Conservation (phyloP, 2,797 vertebrate genomes). For the Ispidina picta region DNA sequence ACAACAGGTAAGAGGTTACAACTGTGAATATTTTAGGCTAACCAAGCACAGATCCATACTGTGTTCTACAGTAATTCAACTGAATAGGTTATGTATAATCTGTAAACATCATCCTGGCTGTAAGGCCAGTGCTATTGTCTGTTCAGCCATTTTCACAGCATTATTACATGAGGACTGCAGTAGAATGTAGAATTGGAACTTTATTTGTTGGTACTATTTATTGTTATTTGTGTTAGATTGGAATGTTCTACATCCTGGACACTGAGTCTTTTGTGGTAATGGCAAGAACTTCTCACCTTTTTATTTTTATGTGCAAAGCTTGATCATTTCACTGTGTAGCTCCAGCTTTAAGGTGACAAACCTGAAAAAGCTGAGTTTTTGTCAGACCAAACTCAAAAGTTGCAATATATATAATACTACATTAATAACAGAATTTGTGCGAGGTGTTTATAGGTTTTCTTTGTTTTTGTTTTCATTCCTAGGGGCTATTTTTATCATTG, state of each 20-base stretch:
- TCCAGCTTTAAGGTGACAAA: not conserved
- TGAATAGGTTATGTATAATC: not conserved
- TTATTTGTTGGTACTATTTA: not conserved
- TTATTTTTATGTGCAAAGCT: not conserved
- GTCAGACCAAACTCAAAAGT: not conserved
- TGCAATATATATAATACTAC: not conserved
- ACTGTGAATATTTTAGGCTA: not conserved
- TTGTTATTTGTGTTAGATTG: not conserved
- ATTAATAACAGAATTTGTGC: not conserved
- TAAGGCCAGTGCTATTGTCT: not conserved
- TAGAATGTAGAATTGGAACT: not conserved
- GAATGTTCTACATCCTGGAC: not conserved
- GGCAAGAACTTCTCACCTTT: not conserved
- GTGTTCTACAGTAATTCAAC: not conserved
- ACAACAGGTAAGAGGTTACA: constrained; percentile 82
- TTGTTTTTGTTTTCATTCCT: not conserved
- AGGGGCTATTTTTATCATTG: constrained; percentile 94
- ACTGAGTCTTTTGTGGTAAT: not conserved
- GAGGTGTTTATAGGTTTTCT: not conserved
- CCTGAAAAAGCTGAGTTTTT: not conserved
- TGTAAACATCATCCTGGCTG: not conserved
- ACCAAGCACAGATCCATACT: not conserved
- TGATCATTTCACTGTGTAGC: not conserved
- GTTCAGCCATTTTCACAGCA: not conserved
- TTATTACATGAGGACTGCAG: not conserved